Conservation (phyloP, 2,888 invertebrate species). For the Slavum lentiscoides region DNA sequence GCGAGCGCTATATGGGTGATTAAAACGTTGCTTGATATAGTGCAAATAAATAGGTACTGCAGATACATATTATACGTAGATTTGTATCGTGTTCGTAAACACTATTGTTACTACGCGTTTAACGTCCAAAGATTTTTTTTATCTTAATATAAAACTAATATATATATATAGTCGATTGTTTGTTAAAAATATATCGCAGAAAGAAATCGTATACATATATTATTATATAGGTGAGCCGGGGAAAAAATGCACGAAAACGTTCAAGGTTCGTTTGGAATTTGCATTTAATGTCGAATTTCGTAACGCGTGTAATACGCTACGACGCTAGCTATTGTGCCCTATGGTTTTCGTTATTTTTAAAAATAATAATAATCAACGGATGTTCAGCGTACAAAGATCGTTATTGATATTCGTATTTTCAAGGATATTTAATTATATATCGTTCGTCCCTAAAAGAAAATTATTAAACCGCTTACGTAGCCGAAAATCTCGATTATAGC, state of each 20-base stretch:
- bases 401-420: constrained; percentile 16
- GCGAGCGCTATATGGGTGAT: no score
- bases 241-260: background rate
- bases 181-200: background rate
- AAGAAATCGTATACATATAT: background rate
- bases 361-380: constrained; percentile 17
- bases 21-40: background rate
- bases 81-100: background rate
- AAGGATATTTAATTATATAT: constrained; percentile 10
- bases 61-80: background rate
- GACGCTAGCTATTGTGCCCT: no score
- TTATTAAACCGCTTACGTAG: background rate
- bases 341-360: constrained; percentile 39
- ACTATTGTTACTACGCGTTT: no score
- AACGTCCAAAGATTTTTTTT: no score
- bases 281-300: constrained; percentile 34
- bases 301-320: background rate
- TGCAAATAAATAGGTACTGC: background rate
- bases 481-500: constrained; percentile 8
- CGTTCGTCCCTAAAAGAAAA: constrained; percentile 39
- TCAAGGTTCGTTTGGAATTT: constrained; percentile 25
- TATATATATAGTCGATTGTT: background rate
- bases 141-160: no score
- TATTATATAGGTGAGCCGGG: no score
- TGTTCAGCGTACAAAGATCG: constrained; percentile 10